Conservation (phyloP, 2,113 vertebrate genomes). For the human (Homo sapiens) region GRCh38 chrX:37338501-37339000, state of each 20-base stretch:
- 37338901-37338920: not conserved
- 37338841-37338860: not conserved
- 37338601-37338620: not conserved
- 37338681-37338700: not conserved
- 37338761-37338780: not conserved
- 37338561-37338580: not conserved
- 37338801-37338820: not conserved
- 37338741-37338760: not conserved
- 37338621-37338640: not conserved
- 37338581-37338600: not conserved
- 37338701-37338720: not conserved
- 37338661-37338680: not conserved
- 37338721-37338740: not conserved
- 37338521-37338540: not conserved
- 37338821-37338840: not conserved
- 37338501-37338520: not conserved
- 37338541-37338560: not conserved
- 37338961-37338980: not conserved
- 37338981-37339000: not conserved
- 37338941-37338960: not conserved
- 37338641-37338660: not conserved
- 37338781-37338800: not conserved
- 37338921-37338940: not conserved
- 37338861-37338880: not conserved
- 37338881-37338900: not conserved